Percentiles rank a stretch among this genome's conserved stretches.
Evolutionary conservation across 2,797 vertebrate genomes (phyloP).

Genomic region (Agapornis canus): DNA sequence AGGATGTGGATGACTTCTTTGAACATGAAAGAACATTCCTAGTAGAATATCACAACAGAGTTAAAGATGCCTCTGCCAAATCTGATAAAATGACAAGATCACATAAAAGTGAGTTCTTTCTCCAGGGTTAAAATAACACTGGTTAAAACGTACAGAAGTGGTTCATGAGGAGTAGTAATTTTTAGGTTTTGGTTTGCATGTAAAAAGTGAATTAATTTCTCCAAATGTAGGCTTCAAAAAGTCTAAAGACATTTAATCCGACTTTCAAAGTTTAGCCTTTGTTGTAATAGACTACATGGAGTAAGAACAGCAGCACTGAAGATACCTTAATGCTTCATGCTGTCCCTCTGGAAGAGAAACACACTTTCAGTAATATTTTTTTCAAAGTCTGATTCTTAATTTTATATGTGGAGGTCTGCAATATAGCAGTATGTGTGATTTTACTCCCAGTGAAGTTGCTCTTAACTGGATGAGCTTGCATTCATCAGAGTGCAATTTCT

Average conservation of each 20-base stretch:
- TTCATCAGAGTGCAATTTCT: neutral
- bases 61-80: constrained; percentile 94
- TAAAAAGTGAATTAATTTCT: neutral
- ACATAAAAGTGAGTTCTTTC: constrained; percentile 91
- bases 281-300: neutral
- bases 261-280: neutral
- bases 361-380: neutral
- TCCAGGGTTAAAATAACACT: neutral
- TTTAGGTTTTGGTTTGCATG: neutral
- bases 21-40: constrained; percentile 98
- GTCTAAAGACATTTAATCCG: neutral
- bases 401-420: neutral
- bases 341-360: neutral
- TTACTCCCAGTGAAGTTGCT: neutral
- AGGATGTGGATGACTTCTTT: constrained; percentile 99
- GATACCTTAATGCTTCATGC: neutral
- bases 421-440: neutral
- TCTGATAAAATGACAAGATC: constrained; percentile 97
- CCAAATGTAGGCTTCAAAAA: neutral
- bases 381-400: neutral
- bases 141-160: neutral
- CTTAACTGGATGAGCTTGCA: neutral
- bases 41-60: constrained; percentile 96
- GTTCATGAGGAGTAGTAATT: neutral
- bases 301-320: neutral